Evolutionary conservation across 1,140 invertebrate species (phyloP).

Genomic region (Trialeurodes vaporariorum): DNA sequence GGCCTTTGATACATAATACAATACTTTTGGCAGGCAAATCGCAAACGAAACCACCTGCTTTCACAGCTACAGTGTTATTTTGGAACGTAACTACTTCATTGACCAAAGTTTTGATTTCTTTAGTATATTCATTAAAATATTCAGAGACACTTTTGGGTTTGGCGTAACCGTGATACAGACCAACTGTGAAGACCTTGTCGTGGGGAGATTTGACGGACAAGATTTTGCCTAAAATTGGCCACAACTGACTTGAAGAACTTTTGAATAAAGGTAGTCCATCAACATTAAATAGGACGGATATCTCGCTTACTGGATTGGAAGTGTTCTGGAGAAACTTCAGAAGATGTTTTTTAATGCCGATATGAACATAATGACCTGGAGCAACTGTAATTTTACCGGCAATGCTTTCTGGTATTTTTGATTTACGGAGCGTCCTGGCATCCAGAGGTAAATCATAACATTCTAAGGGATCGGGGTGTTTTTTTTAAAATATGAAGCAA

Average conservation of each 20-base stretch:
- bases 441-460: not conserved
- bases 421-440: not conserved
- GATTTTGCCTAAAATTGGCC: conserved; percentile 5
- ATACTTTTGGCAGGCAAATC: conserved; percentile 26
- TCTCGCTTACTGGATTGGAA: not conserved
- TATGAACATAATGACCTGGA: conserved; percentile 18
- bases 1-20: conserved; percentile 23
- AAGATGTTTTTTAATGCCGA: conserved; percentile 14
- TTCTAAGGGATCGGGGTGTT: no score
- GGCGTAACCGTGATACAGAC: conserved; percentile 23
- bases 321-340: conserved; percentile 2
- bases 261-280: conserved; percentile 9
- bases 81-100: conserved; percentile 16
- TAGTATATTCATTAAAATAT: conserved; percentile 22
- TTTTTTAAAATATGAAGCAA: no score
- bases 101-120: conserved; percentile 17
- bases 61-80: conserved; percentile 12
- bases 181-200: conserved; percentile 13
- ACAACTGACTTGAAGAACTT: conserved; percentile 4
- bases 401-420: not conserved
- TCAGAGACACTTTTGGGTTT: conserved; percentile 20
- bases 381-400: not conserved
- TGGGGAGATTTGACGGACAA: not conserved
- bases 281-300: conserved; percentile 3
- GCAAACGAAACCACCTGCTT: conserved; percentile 22